Evolutionary conservation across 2,797 vertebrate genomes (phyloP).

Genomic region (Poliocrania exsul): DNA sequence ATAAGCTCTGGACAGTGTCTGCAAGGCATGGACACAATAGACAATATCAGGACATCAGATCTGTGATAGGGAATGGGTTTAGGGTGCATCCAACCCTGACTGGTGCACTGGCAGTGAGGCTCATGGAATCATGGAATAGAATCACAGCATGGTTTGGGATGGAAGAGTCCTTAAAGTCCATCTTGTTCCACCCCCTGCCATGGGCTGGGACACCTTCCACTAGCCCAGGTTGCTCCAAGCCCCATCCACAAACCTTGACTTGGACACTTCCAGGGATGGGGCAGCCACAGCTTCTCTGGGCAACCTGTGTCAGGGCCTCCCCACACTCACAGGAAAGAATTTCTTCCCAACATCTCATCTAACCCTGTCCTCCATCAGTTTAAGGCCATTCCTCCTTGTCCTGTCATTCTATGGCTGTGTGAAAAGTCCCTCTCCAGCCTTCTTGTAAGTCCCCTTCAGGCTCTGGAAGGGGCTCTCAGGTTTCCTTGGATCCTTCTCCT

Average conservation of each 20-base stretch:
- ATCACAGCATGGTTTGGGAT: background rate
- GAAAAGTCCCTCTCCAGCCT: background rate
- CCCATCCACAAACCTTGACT: rapidly evolving
- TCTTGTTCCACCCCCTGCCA: background rate
- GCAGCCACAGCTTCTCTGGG: background rate
- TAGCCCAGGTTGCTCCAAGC: rapidly evolving
- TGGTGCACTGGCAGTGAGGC: rapidly evolving
- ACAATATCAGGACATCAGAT: rapidly evolving
- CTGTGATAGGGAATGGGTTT: background rate
- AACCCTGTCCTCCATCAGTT: background rate
- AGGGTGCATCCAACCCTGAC: background rate
- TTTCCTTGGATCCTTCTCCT: background rate
- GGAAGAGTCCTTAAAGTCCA: background rate
- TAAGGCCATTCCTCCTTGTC: background rate
- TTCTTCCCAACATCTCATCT: background rate
- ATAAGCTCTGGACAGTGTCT: background rate
- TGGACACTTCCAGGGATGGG: background rate
- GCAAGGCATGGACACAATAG: background rate
- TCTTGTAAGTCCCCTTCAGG: background rate
- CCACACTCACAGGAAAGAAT: rapidly evolving
- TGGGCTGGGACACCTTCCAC: background rate
- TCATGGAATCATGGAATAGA: background rate
- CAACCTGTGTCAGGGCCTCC: background rate
- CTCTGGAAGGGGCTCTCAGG: rapidly evolving
- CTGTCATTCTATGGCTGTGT: rapidly evolving